Conservation (phyloP, 35 echinoderm and acorn worm genomes). For the Hemicentrotus pulcherrimus region DNA sequence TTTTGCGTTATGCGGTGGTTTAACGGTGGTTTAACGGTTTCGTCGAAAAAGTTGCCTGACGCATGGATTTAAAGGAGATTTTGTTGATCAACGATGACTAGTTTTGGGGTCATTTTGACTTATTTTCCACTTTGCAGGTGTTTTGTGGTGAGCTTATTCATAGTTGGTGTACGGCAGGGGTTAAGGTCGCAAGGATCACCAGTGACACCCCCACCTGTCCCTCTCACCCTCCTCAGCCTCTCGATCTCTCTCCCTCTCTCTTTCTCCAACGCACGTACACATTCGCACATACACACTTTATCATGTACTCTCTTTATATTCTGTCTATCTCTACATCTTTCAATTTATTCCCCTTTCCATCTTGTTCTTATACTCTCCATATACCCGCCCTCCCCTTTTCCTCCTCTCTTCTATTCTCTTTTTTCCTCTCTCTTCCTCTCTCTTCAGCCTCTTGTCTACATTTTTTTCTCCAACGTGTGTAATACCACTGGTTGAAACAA, state of each 20-base stretch:
- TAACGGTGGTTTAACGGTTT: background rate
- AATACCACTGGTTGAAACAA: too few relatives aligned
- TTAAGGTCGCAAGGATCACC: background rate
- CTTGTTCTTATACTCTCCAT: background rate
- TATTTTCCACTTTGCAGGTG: background rate
- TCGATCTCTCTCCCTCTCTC: background rate
- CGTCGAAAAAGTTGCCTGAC: background rate
- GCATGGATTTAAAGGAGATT: background rate
- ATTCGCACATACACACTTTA: background rate
- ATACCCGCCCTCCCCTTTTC: background rate
- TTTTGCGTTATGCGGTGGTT: background rate
- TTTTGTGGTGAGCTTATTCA: constrained; percentile 2
- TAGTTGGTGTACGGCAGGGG: background rate
- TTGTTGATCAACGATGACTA: background rate
- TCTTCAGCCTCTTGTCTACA: background rate
- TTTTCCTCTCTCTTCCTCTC: background rate
- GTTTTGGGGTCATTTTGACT: background rate
- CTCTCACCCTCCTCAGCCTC: background rate
- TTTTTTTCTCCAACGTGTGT: too few relatives aligned
- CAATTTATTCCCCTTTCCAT: background rate
- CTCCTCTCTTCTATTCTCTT: background rate
- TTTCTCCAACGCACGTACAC: background rate
- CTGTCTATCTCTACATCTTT: background rate
- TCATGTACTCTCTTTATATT: background rate
- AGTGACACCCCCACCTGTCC: background rate